phyloP scores from a whole-genome alignment of 2,113 vertebrate genomes.

The Cryptotis parvus region DNA sequence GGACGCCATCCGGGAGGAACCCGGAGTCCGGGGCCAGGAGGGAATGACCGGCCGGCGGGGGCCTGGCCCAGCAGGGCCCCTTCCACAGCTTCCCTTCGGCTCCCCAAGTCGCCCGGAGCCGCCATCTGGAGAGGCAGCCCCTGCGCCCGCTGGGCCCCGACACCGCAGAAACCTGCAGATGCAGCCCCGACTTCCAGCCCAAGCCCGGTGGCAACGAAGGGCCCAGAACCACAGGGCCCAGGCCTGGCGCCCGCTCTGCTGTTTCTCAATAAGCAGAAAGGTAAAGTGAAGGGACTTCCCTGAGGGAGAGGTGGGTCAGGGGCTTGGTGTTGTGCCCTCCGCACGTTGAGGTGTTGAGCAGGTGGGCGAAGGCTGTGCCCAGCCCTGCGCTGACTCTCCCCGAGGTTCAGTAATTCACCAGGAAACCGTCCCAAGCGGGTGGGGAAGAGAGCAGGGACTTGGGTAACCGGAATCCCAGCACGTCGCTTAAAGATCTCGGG shows the following conservation, averaged over 20 bases:
- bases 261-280: constrained; percentile 91
- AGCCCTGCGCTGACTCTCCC: not conserved
- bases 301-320: too few relatives aligned
- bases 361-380: not conserved
- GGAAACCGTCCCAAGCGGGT: not conserved
- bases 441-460: not conserved
- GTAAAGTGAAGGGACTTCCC: constrained; percentile 85
- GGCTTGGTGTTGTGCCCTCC: not conserved
- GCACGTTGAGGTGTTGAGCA: not conserved
- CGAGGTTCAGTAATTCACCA: not conserved
- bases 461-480: not conserved
- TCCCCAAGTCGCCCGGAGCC: constrained; percentile 85
- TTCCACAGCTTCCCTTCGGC: constrained; percentile 88
- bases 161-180: constrained; percentile 77
- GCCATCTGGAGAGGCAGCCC: constrained; percentile 54
- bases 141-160: constrained; percentile 70
- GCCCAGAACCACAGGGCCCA: constrained; percentile 62
- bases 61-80: constrained; percentile 84
- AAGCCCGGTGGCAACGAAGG: constrained; percentile 74
- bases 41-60: constrained; percentile 87
- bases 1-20: constrained; percentile 88
- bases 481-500: too few relatives aligned
- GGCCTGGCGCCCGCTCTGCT: constrained; percentile 71
- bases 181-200: constrained; percentile 67
- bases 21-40: constrained; percentile 83